Evolutionary conservation across 1,140 invertebrate species (phyloP), one percentile per base, ranked within the genome.

Genomic region (Venustaconcha ellipsiformis): DNA sequence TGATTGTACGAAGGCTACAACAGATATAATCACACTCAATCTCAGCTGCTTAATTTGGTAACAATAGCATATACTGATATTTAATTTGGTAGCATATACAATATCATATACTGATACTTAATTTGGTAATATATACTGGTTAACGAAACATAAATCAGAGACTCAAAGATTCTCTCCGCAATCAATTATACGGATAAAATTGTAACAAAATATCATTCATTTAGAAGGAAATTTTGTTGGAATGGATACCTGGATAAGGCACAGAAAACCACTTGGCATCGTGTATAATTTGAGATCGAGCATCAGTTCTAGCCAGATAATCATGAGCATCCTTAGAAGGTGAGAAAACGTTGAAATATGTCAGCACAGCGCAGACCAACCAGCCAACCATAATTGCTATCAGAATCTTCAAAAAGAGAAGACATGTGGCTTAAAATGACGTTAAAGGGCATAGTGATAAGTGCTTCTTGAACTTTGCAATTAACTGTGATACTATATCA

Each of bases 321-420:
- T 76, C 70, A n/a, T 57, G 37, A 63, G 78, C 71, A 26, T 78
- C 60, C 0, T 67, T 76, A 66, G 85, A 80, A 48, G 70, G 20
- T 13, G 83, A 77, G 8, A 87, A 60, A 18, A 78, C 66, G 17
- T 77, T 81, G 56, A 63, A 62, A 5, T 79, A 66, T 3, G 86
- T 87, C 57, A 86, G 72, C 1, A 85, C 67, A 20, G 66, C 84
- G 74, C 83, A 82, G 0, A 86, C 71, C 17, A 67, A n/a, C 84
- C 86, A 87, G 18, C 84, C 84, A 17, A 84, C 26, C 37, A 85
- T 76, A 15, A 87, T 83, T 15, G 80, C 78, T 26, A 87, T 83
- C 30, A 87, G 65, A 6, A 87, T 80, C 81, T 86, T 63, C 26
- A 73, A 70, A 59, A 55, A 59, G 58, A 65, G 48, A 18, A n/a